Evolutionary conservation across 2,797 vertebrate genomes (phyloP), one percentile per base, ranked within the genome.

Genomic region (Enoplosus armatus): DNA sequence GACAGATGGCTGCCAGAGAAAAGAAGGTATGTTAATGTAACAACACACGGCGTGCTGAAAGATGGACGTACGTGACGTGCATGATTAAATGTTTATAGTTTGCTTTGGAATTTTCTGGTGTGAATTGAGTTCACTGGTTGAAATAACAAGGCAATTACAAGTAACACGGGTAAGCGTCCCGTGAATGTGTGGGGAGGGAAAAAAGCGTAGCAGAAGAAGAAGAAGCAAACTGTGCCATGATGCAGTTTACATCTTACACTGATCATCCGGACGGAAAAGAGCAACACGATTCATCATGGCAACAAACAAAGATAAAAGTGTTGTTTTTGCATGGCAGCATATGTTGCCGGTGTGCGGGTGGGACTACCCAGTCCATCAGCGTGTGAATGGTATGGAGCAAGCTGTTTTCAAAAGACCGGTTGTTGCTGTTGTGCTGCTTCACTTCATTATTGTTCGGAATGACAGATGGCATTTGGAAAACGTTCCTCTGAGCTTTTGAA

Each of bases 1-100:
- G 98, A 77, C 98, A 99, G 92, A 99, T 99, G 98, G 98, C 98
- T 0, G 98, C 98, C 27, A 94, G 98, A 75, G 98, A 99, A 89
- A 99, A 98, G 92, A 99, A 99, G 91, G 93, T 94, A 87, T 12
- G 89, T 78, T 12, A 1, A 65, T 94, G 94, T 85, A 94, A 93
- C 16, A 50, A 33, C 14, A 51, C 7, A 43, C 5, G 12, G 20
- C 43, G 37, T 61, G 71, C 8, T 73, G 33, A 48, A 24, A 29
- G 27, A 27, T 9, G 24, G 60, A 50, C 27, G 22, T 29, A 5
- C 45, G 53, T 53, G 33, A 37, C 37, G 37, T 53, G 22, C 20
- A 16, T 11, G 22, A 14, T 43, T 22, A 37, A 39, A 39, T 53
- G 33, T 26, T 39, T 26, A 39, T 39, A 26, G 6, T 41, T 53